Evolutionary conservation across 2,888 invertebrate species (phyloP), one percentile per base, ranked within the genome.

Genomic region (Tigriopus californicus): DNA sequence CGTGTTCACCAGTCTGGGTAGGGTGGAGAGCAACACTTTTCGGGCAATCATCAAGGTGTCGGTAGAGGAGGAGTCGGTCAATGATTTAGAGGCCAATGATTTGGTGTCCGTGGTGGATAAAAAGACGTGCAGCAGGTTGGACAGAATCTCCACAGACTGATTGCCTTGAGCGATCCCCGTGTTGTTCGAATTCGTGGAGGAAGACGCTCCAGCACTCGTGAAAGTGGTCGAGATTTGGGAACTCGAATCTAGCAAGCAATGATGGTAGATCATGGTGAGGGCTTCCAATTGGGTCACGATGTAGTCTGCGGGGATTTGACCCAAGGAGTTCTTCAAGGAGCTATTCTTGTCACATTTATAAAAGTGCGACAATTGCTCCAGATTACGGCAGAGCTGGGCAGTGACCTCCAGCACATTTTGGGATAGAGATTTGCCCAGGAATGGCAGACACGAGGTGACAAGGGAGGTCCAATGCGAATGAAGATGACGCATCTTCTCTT

Each of bases 391-490:
- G 57, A 89, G 72, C 67, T 87, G 86, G 66, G 83, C 82, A 47
- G 85, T 80, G 1, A 86, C 82, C 64, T 80, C 80, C 52, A 85
- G 79, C 0, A 84, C 80, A 60, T 87, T 80, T 64, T 82, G 80
- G 20, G 85, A 81, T 13, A 88, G 72, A 11, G 84, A 81, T 49
- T 80, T 79, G 46, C 80, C 82, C 69, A 87, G 80, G 69, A 83
- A 87, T 11, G 86, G 88, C 44, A 89, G 72, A 58, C 85, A 80
- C 24, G 82, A 80, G 1, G 85, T 83, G 10, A 88, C 79, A 70
- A 88, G 76, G 62, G 82, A 80, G 41, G 87, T 78, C 87, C 88
- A 89, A 66, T 84, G 82, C 63, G 81, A 80, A 69, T 89, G 89
- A 63, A 85, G 70, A 66, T 82, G 80, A 52, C 80, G 76, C 71